Base-by-base conservation (phyloP, 2,888 invertebrate genomes). In the Halocaridina rubra region DNA sequence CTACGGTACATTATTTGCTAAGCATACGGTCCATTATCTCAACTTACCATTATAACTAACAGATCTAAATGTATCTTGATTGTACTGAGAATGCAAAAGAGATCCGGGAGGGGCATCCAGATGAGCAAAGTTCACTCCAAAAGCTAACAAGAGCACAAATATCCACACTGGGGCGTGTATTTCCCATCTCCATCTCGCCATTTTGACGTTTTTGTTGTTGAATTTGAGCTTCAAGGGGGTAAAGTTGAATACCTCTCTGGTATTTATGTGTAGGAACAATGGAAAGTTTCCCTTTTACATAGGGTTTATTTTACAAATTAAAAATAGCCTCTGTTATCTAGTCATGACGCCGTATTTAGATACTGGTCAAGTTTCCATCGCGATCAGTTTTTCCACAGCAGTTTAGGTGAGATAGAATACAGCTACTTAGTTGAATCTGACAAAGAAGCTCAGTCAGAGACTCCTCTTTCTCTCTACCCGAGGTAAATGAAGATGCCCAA, bases 1-100 rank as follows among this genome's bases (percentile, higher is more conserved):
- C 16, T 1, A 61, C 1, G 1, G 24, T 22, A 61, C n/a, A 19
- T n/a, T 61, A 1, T 10, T 10, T n/a, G 22, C 2, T n/a, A 61
- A 27, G 29, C 22, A 72, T 5, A 16, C 53, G n/a, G 24, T 7
- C 10, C 16, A 22, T 29, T 13, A 57, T 10, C 0, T 24, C 1
- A 5, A 32, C 80, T 75, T 10, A 81, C 75, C 81, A 22, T 67
- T 46, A 39, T 80, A 80, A 27, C 80, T 24, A 19, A 80, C 61
- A n/a, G 32, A 80, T 61, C 27, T 80, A n/a, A 59, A 71, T 16
- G 10, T 3, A 5, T 71, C 77, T 22, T 77, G 22, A 3, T 27
- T 27, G 29, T 0, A 7, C 19, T 53, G 33, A 13, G 39, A 33
- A 10, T 16, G 33, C 19, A 16, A 19, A 24, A 10, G 3, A 13